Evolutionary conservation across 1,140 invertebrate species (phyloP).

Genomic region (Heliconius hewitsoni): DNA sequence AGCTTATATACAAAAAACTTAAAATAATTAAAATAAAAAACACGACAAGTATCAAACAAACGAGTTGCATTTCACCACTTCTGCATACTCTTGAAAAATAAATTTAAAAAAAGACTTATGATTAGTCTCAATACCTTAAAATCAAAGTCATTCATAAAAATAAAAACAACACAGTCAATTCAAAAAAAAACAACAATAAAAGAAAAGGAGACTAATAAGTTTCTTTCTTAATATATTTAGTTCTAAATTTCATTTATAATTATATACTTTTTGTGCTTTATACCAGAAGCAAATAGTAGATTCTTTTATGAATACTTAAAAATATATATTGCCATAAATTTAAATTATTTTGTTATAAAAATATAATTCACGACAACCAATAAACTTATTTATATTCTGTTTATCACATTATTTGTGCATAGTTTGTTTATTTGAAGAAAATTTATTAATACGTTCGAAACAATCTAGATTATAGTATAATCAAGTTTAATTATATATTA

Average conservation of each 20-base stretch:
- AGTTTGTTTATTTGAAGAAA: neutral
- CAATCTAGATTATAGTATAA: neutral
- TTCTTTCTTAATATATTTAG: too few relatives aligned
- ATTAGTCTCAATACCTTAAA: too few relatives aligned
- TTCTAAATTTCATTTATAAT: neutral
- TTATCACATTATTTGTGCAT: constrained; percentile 9
- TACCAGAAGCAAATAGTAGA: neutral
- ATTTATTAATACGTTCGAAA: neutral
- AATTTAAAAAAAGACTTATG: too few relatives aligned
- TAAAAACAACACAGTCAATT: too few relatives aligned
- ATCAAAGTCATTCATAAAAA: too few relatives aligned
- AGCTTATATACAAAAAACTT: neutral
- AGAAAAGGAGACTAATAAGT: too few relatives aligned
- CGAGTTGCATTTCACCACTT: neutral
- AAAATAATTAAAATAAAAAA: neutral
- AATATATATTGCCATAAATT: neutral
- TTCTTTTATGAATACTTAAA: neutral
- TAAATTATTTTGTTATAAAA: neutral
- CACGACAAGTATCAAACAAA: neutral
- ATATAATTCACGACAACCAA: constrained; percentile 6
- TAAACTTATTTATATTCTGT: neutral
- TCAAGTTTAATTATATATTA: neutral
- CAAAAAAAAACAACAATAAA: too few relatives aligned
- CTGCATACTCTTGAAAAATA: neutral
- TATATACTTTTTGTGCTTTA: constrained; percentile 10